phyloP scores from a whole-genome alignment of 2,888 invertebrate genomes.

The Lissonota sp. region DNA sequence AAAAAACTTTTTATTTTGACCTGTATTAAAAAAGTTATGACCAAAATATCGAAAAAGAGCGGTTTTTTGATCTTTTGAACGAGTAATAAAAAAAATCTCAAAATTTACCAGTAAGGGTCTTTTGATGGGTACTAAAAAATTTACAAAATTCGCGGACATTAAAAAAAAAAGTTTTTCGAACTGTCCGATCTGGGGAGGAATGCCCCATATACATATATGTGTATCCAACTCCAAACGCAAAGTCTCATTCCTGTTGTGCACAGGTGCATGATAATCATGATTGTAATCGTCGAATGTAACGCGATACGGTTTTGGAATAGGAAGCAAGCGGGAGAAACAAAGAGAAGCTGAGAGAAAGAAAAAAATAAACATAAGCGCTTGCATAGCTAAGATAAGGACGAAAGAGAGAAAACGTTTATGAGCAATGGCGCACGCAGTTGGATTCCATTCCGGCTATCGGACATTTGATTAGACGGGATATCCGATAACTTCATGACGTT shows the following conservation, averaged over 20 bases:
- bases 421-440: conserved; percentile 11
- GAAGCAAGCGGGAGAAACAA: not conserved
- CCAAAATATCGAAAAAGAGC: too few species aligned
- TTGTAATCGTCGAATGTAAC: conserved; percentile 55
- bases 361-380: not conserved
- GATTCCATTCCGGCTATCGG: conserved; percentile 50
- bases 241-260: conserved; percentile 31
- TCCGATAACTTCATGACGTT: conserved; percentile 46
- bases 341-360: conserved; percentile 19
- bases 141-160: too few species aligned
- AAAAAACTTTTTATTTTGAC: too few species aligned
- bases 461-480: conserved; percentile 54
- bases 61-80: too few species aligned
- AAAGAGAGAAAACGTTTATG: conserved; percentile 33
- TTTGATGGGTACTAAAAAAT: too few species aligned
- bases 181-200: too few species aligned
- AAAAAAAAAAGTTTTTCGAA: too few species aligned
- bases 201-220: not conserved
- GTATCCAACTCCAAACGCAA: conserved; percentile 12
- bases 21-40: too few species aligned
- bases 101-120: too few species aligned
- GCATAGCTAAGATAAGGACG: conserved; percentile 1
- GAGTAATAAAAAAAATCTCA: too few species aligned
- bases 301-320: conserved; percentile 33
- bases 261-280: conserved; percentile 61